Evolutionary conservation across 2,113 vertebrate species (phyloP), one percentile per base, ranked within the genome.

Genomic region (Odontesthes bonariensis): DNA sequence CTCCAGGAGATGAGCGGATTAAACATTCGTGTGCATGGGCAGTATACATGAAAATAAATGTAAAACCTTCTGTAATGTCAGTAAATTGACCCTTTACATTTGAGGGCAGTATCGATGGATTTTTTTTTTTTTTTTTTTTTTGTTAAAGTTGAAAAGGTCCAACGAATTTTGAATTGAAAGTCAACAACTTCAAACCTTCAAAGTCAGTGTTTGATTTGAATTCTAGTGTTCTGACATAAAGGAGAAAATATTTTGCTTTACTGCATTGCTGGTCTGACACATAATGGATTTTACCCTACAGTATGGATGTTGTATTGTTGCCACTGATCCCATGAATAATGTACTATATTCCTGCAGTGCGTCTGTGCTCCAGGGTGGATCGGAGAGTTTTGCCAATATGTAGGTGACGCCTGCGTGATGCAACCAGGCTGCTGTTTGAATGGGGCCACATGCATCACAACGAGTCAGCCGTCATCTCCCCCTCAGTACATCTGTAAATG

Each of bases 381-480:
- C 7, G 95, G 89, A 69, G 86, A 94, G 82, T 89, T 93, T 33
- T 96, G 93, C 84, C 93, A 94, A 16, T 88, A 92, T 84, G 88
- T 91, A 58, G 90, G 90, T 60, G 90, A 95, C 57, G 82, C 93
- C 63, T 95, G 94, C 67, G 70, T 93, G 75, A 93, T 95, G 81
- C 86, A 89, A 58, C 83, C 93, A 47, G 73, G 92, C 62, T 61
- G 54, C 73, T 95, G 94, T 88, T 75, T 85, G 64, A 86, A 85
- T 67, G 94, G 94, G 80, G 88, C 90, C 57, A 94, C 93, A 14
- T 96, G 93, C 54, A 59, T 94, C 1, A 90, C 94, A 77, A 73
- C 66, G 52, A 95, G 87, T 62, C 93, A 92, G 9, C 74, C 58
- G 8, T 74, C 88, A 60, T 69, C 87, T 42, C 73, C 78, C 42